Evolutionary conservation across 1,140 invertebrate species (phyloP), one percentile per base, ranked within the genome.

Genomic region (Magallana ariakensis): DNA sequence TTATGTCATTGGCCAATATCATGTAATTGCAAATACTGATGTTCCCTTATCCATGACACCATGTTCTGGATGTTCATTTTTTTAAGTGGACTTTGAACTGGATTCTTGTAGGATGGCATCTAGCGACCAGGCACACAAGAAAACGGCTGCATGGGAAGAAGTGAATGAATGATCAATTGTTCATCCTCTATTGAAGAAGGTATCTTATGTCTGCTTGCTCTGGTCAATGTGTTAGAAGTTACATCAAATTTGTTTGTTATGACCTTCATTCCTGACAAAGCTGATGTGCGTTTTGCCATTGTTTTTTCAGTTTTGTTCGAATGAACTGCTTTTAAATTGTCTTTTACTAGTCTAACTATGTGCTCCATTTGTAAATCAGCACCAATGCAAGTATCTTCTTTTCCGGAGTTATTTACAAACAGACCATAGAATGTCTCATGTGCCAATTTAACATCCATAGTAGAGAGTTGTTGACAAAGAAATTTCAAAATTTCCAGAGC

Each of bases 301-400:
- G 56, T 58, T 46, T 84, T 57, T 46, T 57, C n/a, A 19, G 8
- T 85, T 16, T 85, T 19, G 15, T 22, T 85, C 13, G 58, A 60
- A 70, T 60, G 13, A 70, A 66, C 13, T 15, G 15, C 33, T 70
- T 85, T 85, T 13, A 85, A 54, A 26, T 62, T 33, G 13, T 33
- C 33, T 75, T 85, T 85, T 8, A 75, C 55, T 19, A 62, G 58
- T 46, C 62, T 46, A 7, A 70, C 26, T 46, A 66, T 66, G 54
- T 85, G 58, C 56, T 85, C 84, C 58, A 66, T 70, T 53, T 85
- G 84, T 11, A 85, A 60, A 56, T 85, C 84, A 8, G 60, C 60
- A 70, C 60, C 53, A 19, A 85, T 85, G 54, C 60, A 19, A 16
- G 15, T n/a, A 13, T 85, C 58, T 15, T 1, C 16, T 75, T 70